A percentile compares a stretch with the other conserved stretches of the same genome.
Evolutionary conservation across 2,888 invertebrate species (phyloP).

Genomic region (Drosophila merina): DNA sequence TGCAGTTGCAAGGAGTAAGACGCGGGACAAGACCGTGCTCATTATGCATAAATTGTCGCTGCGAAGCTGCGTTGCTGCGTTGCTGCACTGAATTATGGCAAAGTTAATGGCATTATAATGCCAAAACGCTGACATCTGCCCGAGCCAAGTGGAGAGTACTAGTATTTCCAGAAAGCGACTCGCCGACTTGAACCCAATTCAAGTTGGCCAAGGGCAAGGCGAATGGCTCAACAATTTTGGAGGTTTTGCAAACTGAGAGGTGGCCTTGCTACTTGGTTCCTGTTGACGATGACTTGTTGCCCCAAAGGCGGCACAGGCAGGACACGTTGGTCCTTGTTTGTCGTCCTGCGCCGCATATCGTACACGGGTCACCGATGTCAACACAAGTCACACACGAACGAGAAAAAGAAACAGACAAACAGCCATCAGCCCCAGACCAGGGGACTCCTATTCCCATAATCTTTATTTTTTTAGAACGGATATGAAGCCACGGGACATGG

Average conservation of each 20-base stretch:
- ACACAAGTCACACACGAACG: constrained; percentile 24
- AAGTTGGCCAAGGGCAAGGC: constrained; percentile 46
- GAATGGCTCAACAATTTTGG: background rate
- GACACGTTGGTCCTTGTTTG: constrained; percentile 64
- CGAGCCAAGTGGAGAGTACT: constrained; percentile 9
- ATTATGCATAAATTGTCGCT: constrained; percentile 76
- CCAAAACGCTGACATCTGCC: constrained; percentile 52
- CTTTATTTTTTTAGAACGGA: constrained; percentile 62
- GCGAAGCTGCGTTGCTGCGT: constrained; percentile 61
- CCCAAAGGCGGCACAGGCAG: constrained; percentile 42
- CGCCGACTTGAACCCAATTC: constrained; percentile 8
- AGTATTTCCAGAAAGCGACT: background rate
- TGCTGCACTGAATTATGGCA: constrained; percentile 77
- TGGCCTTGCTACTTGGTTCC: constrained; percentile 10
- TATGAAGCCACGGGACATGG: constrained; percentile 51
- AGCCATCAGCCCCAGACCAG: constrained; percentile 13
- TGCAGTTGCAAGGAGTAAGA: constrained; percentile 32
- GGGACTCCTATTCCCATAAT: constrained; percentile 20
- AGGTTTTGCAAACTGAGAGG: constrained; percentile 14
- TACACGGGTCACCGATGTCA: constrained; percentile 66
- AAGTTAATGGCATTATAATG: constrained; percentile 81
- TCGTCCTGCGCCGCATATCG: constrained; percentile 49
- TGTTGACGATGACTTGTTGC: constrained; percentile 55
- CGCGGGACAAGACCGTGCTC: constrained; percentile 52
- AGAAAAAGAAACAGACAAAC: constrained; percentile 14